Evolutionary conservation across 2,888 invertebrate genomes (phyloP), one percentile per base, ranked within the genome.

Genomic region (Merodon equestris): DNA sequence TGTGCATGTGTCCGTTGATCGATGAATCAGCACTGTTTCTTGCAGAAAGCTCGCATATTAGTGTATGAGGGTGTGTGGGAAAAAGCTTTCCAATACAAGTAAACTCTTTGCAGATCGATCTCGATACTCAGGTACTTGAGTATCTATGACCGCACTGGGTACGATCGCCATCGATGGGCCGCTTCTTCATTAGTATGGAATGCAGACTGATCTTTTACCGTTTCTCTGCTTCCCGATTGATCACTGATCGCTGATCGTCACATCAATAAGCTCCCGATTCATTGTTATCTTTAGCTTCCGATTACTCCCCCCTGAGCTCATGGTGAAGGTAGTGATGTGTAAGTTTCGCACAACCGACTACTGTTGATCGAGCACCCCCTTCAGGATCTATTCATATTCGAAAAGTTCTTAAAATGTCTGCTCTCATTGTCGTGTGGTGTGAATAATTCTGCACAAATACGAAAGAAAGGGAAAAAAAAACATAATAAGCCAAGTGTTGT

Each of bases 291-390:
- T 3, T 40, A 1, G 3, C 9, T 3, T 10, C 40, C 40, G 5
- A 40, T 40, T 27, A 7, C 27, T 7, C 7, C 7, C 2, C 27
- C 27, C 27, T 27, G 2, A 7, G 27, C 27, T 4, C 7, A 13
- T 18, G 5, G 13, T 27, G 18, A 13, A 10, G 40, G 17, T 40
- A 27, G 45, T 14, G 14, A 7, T 27, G 27, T 27, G 27, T 19
- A 68, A 61, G 17, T 60, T 60, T 61, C 40, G 54, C 60, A 34
- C 19, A 48, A 53, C 38, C 17, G n/a, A 48, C 14, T 14, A 12
- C 40, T 45, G 72, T 66, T 67, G 56, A 66, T 53, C 50, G 19
- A 76, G 56, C 77, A 67, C 73, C 77, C 77, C 67, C 72, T 61
- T 56, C 47, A 9, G 40, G 3, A 3, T 27, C 3, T 27, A 27